A percentile compares a stretch with the other conserved stretches of the same genome.
Conservation (phyloP, 2,113 vertebrate species). For the Leptobrachium leishanense region DNA sequence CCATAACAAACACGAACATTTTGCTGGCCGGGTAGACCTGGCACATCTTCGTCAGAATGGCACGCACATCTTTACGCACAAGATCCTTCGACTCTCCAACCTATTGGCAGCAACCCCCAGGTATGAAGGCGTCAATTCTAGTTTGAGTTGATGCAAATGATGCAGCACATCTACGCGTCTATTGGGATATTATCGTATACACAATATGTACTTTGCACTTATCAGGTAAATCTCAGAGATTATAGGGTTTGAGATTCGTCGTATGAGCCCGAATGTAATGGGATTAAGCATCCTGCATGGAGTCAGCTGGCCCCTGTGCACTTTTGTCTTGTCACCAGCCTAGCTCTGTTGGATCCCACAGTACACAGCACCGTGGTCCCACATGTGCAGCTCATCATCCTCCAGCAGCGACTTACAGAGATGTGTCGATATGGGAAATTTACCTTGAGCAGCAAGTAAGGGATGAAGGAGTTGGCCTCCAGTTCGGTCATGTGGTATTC, state of each 20-base stretch:
- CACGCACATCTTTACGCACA: conserved; percentile 91
- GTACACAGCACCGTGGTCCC: conserved; percentile 57
- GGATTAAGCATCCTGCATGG: conserved; percentile 5
- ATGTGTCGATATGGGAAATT: background rate
- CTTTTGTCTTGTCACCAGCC: conserved; percentile 56
- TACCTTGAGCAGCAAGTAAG: conserved; percentile 95
- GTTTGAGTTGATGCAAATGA: too few species aligned
- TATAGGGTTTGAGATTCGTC: too few species aligned
- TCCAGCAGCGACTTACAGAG: conserved; percentile 32
- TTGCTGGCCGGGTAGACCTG: conserved; percentile 95
- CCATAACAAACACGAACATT: conserved; percentile 95
- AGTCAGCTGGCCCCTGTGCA: conserved; percentile 74
- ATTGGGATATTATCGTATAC: too few species aligned
- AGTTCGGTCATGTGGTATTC: conserved; percentile 93
- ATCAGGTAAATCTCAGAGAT: too few species aligned
- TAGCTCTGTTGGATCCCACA: conserved; percentile 50
- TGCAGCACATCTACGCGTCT: too few species aligned
- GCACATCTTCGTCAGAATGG: conserved; percentile 90
- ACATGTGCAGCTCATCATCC: conserved; percentile 70
- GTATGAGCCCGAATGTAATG: too few species aligned
- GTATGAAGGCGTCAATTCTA: too few species aligned
- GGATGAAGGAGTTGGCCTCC: conserved; percentile 92
- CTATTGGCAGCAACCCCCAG: conserved; percentile 57
- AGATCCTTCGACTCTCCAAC: conserved; percentile 95
- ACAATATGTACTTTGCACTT: too few species aligned